Conservation (phyloP, 2,113 vertebrate species). For the Lonchura striata region DNA sequence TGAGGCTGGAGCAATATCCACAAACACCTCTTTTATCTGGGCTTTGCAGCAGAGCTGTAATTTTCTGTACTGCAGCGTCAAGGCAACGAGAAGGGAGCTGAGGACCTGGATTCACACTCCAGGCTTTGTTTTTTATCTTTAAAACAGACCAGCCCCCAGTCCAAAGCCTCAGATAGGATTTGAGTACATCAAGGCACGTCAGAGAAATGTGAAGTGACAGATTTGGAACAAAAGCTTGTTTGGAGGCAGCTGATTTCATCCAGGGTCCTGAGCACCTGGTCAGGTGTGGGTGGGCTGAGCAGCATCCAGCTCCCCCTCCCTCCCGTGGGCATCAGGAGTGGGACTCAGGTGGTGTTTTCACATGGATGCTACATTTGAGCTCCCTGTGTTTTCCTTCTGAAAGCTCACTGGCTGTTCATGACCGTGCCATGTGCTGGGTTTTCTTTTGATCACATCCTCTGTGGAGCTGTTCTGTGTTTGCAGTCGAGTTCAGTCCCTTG, state of each 20-base stretch:
- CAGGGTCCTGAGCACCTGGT: neutral
- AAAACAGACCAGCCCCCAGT: neutral
- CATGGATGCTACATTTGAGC: rapidly evolving
- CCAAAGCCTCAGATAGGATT: neutral
- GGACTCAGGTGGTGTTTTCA: neutral
- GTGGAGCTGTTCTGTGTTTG: neutral
- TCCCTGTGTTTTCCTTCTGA: neutral
- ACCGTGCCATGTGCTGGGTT: rapidly evolving
- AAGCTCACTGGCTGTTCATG: neutral
- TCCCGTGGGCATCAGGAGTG: rapidly evolving
- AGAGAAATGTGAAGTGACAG: constrained; percentile 12
- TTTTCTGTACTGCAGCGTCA: constrained; percentile 29
- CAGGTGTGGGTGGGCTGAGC: neutral
- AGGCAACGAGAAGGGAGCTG: constrained; percentile 51
- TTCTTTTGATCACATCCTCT: neutral
- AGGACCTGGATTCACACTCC: constrained; percentile 46
- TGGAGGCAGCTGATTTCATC: neutral
- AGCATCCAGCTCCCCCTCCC: neutral
- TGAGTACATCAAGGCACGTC: neutral
- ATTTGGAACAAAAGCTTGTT: constrained; percentile 17
- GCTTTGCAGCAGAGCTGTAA: constrained; percentile 19
- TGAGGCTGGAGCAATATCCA: constrained; percentile 2
- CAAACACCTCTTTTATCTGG: constrained; percentile 4
- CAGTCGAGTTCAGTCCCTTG: neutral
- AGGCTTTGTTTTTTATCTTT: neutral